Percentiles rank a stretch among this genome's conserved stretches.
Evolutionary conservation across 1,140 invertebrate genomes (phyloP).

Genomic region (Drosophila erecta): DNA sequence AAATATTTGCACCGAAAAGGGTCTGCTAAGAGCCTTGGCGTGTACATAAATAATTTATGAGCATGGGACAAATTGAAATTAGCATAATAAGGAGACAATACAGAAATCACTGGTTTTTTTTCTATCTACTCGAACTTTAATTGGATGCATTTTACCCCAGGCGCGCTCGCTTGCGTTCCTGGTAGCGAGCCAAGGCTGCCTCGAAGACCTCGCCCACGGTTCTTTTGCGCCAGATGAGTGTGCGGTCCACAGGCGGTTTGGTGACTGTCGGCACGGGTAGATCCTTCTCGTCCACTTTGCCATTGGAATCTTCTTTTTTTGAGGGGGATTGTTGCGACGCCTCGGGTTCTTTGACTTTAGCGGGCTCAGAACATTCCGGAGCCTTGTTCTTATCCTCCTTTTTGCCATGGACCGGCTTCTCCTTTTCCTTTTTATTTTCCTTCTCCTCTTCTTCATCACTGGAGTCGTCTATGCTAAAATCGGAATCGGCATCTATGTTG

Average conservation of each 20-base stretch:
- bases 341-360: constrained; percentile 20
- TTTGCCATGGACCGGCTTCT: background rate
- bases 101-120: constrained; percentile 46
- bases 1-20: constrained; percentile 62
- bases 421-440: constrained; percentile 9
- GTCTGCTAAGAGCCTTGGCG: constrained; percentile 18
- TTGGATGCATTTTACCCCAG: constrained; percentile 58
- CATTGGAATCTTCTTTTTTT: constrained; percentile 7
- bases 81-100: constrained; percentile 54
- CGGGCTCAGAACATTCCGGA: background rate
- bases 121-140: constrained; percentile 20
- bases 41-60: constrained; percentile 38
- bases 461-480: constrained; percentile 88
- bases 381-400: constrained; percentile 3
- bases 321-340: background rate
- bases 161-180: constrained; percentile 88
- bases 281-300: constrained; percentile 10
- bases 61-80: constrained; percentile 52
- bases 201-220: constrained; percentile 93
- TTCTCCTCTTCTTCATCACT: constrained; percentile 84
- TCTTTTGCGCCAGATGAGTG: constrained; percentile 93
- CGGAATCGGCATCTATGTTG: constrained; percentile 90
- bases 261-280: constrained; percentile 32
- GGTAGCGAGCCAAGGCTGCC: constrained; percentile 92
- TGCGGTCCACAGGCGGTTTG: constrained; percentile 84